These are phyloP conservation scores for Lipophrys pholis DNA, from an alignment of 2,113 vertebrate genomes.

Conservation along the genomic window DNA sequence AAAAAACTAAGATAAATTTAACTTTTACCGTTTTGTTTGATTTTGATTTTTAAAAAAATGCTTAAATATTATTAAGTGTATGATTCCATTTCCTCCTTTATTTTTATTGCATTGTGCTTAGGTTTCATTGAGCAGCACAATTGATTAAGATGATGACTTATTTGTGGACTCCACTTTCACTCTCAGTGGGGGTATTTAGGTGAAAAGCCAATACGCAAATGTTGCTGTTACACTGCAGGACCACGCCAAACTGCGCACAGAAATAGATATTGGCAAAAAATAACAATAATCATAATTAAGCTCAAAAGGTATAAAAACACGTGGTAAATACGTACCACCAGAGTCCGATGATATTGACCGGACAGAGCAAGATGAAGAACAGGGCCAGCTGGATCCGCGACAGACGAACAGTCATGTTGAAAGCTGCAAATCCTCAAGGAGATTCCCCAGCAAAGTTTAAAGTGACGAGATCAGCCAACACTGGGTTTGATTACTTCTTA, in stretches of 20 bases:
- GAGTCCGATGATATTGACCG: conserved; percentile 95
- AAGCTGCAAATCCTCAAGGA: conserved; percentile 49
- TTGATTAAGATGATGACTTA: background rate
- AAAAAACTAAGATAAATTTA: no score
- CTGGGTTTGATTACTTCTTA: conserved; percentile 43
- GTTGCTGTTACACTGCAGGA: background rate
- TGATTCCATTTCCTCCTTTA: no score
- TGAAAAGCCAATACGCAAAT: conserved; percentile 21
- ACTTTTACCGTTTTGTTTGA: no score
- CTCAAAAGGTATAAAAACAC: conserved; percentile 42
- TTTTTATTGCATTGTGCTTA: background rate
- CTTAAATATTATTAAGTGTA: no score
- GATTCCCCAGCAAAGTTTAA: conserved; percentile 52
- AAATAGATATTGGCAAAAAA: conserved; percentile 6
- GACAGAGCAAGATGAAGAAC: conserved; percentile 92
- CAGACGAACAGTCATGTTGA: conserved; percentile 86
- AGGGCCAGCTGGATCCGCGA: conserved; percentile 89
- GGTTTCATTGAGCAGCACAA: background rate
- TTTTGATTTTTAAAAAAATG: no score
- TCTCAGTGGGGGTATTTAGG: conserved; percentile 4
- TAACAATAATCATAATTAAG: background rate
- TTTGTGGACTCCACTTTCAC: background rate
- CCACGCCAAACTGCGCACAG: conserved; percentile 3
- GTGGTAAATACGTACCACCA: conserved; percentile 90
- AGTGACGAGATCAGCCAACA: conserved; percentile 54